Base-by-base conservation (phyloP, 1,140 invertebrate genomes). In the Dreissena rostriformis region DNA sequence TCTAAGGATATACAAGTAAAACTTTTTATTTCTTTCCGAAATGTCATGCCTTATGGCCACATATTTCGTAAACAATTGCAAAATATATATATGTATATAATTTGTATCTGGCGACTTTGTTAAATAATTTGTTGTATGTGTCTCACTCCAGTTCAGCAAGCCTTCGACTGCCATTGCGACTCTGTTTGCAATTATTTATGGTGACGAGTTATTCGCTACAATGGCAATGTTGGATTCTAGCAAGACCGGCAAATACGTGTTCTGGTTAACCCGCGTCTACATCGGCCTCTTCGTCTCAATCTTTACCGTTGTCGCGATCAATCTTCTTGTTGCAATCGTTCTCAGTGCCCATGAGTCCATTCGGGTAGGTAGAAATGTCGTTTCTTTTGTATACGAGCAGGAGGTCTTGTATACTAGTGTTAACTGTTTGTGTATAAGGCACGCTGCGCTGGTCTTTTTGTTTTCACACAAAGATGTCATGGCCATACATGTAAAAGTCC, bases 201-300 rank as follows among this genome's bases (percentile, higher is more conserved):
- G 80, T 7, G 80, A 82, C 17, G 80, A 74, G 19, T 73, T 82
- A 28, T 82, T 26, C n/a, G n/a, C 71, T 8, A 82, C 80, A 0
- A 11, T 82, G 24, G 70, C 80, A 5, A 74, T 66, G 39, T 26
- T 82, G 12, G 70, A 82, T n/a, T n/a, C 22, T 12, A 11, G 52
- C 17, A 74, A 82, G 29, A 55, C 71, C 15, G 70, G 80, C 6
- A 53, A 65, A 14, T 22, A 51, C 5, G 52, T 29, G 61, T 61
- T 82, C 19, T 74, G 80, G 71, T 74, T 82, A 15, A 52, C 29
- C 0, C 52, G 51, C 11, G 28, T 74, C 11, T 82, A 82, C 39
- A 22, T 81, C 22, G n/a, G 24, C 12, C 14, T 53, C 2, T 77
- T 55, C 49, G 28, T 77, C 19, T 12, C 63, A 10, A 63, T 77